phyloP scores from a whole-genome alignment of 2,797 vertebrate species.

The Clarias fuscus region DNA sequence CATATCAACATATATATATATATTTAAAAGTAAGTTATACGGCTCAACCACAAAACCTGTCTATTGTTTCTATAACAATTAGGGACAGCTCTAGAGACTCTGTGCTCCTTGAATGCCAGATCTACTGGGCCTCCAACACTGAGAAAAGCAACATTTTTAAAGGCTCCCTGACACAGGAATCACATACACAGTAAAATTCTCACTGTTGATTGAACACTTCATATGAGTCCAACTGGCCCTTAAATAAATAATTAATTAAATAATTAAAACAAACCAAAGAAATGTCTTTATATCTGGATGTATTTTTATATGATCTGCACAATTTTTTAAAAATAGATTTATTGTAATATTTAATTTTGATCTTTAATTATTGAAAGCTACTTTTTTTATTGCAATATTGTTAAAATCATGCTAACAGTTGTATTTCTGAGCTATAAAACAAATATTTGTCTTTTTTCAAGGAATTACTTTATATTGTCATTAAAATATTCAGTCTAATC shows the following conservation, averaged over 20 bases:
- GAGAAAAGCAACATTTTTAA: too few relatives aligned
- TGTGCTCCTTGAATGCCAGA: too few relatives aligned
- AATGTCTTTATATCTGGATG: slow-evolving; percentile 8
- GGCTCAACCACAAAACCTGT: background rate
- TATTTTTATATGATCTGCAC: slow-evolving; percentile 16
- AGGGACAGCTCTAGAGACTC: too few relatives aligned
- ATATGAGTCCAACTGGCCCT: too few relatives aligned
- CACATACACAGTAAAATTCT: too few relatives aligned
- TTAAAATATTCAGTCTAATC: background rate
- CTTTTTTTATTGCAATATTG: slow-evolving; percentile 5
- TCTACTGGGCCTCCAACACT: too few relatives aligned
- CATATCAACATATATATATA: background rate
- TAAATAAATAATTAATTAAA: too few relatives aligned
- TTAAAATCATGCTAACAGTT: background rate
- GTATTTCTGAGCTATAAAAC: background rate
- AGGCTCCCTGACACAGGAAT: too few relatives aligned
- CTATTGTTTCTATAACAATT: background rate
- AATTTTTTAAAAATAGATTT: background rate
- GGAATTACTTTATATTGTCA: background rate
- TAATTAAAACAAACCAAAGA: background rate
- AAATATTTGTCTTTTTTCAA: background rate
- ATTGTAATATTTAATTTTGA: slow-evolving; percentile 25
- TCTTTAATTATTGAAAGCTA: background rate
- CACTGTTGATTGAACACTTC: too few relatives aligned
- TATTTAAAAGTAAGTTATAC: background rate